A percentile compares a stretch with the other conserved stretches of the same genome.
These are phyloP conservation scores for Oreochromis tanganicae DNA, from an alignment of 2,113 vertebrate species.

Conservation along the genomic window DNA sequence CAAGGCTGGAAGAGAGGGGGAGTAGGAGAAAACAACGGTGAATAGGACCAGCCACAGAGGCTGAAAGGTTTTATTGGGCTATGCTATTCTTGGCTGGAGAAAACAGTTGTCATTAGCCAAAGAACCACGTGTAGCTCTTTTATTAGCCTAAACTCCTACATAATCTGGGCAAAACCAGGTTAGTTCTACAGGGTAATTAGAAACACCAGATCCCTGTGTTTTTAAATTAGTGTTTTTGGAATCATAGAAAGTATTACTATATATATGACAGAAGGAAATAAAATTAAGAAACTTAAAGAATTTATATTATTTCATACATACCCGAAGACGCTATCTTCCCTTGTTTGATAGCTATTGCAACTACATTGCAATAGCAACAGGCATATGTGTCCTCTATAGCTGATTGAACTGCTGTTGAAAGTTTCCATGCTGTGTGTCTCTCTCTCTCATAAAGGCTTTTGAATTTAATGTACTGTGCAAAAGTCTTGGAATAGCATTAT, in stretches of 20 bases:
- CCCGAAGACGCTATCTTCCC: background rate
- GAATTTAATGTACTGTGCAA: background rate
- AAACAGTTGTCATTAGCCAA: slow-evolving; percentile 32
- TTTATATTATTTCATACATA: background rate
- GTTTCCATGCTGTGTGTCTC: background rate
- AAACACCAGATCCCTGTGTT: background rate
- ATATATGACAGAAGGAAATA: background rate
- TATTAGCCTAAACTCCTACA: slow-evolving; percentile 28
- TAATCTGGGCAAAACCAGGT: background rate
- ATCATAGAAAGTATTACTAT: background rate
- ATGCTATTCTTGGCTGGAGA: slow-evolving; percentile 35
- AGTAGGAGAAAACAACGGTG: background rate
- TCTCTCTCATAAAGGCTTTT: background rate
- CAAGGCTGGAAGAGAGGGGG: background rate
- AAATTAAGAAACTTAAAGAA: background rate
- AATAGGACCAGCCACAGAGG: background rate
- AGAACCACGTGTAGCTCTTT: slow-evolving; percentile 42
- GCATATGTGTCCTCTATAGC: slow-evolving; percentile 15
- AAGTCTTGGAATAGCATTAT: background rate
- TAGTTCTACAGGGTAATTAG: background rate
- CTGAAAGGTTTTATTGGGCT: slow-evolving; percentile 25
- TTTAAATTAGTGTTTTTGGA: background rate
- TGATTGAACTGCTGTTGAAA: slow-evolving; percentile 24
- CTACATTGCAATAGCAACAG: slow-evolving; percentile 12
- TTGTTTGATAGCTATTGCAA: background rate